A percentile compares a stretch with the other conserved stretches of the same genome.
Evolutionary conservation across 2,113 vertebrate genomes (phyloP).

Genomic region (Equus quagga): DNA sequence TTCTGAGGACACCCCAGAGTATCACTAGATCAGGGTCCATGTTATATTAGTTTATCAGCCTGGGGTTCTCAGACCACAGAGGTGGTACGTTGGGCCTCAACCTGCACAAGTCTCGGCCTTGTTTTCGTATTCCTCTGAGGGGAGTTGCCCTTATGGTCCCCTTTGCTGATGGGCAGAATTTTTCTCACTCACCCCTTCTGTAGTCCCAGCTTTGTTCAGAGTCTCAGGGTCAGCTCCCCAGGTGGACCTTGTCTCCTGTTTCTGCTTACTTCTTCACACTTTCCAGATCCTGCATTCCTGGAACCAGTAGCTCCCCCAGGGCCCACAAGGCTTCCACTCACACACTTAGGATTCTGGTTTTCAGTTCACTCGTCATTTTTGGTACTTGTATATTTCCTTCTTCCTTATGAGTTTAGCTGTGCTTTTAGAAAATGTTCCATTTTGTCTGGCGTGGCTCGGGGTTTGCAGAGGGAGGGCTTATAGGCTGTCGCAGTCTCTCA

Average conservation of each 20-base stretch:
- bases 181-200: neutral
- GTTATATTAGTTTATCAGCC: neutral
- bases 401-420: neutral
- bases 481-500: neutral
- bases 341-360: neutral
- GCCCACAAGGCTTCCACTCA: neutral
- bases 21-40: neutral
- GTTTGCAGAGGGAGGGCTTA: neutral
- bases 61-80: neutral
- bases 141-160: too few species aligned
- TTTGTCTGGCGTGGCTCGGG: neutral
- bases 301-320: neutral
- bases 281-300: neutral
- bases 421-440: neutral
- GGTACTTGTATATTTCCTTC: neutral
- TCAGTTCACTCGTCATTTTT: neutral
- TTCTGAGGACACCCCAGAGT: neutral
- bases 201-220: neutral
- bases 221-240: neutral
- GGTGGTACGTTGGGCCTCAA: too few species aligned
- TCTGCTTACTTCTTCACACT: neutral
- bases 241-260: neutral
- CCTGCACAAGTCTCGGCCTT: neutral
- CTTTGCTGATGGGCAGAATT: neutral
- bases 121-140: neutral